Base-by-base conservation (phyloP, 2,888 invertebrate genomes). In the Listrodromus nycthemerus region DNA sequence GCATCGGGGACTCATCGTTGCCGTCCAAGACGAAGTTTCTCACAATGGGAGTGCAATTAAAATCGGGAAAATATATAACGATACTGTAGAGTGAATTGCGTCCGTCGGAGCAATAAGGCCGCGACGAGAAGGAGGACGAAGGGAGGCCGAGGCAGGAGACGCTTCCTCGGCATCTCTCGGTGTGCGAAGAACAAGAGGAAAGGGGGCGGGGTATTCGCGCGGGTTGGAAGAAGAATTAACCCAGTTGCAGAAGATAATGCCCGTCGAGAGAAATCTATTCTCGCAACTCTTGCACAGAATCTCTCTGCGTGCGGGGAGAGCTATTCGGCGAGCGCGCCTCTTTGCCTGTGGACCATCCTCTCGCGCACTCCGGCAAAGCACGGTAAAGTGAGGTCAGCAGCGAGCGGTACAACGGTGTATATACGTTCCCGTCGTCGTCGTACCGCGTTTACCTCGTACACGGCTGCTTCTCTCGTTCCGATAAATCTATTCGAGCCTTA, bases 11-110 rank as follows among this genome's bases (percentile, higher is more conserved):
- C 79, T 87, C 84, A 63, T 83, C 80, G 83, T 81, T 74, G 79
- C 37, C 75, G 63, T 75, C 37, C 55, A 67, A 82, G 66, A 70
- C 61, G 48, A 67, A 76, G 45, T 81, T 85, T 88, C 82, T 87
- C 86, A 88, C 88, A 89, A 90, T 90, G 88, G 89, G 86, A 89
- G 86, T 88, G 88, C 88, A 91, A 91, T 91, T 90, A 90, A 90
- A 90, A 84, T 86, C 74, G 86, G 87, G 89, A 90, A 90, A 90
- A 88, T 86, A 87, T 89, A 83, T 83, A 83, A 83, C 83, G 73
- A 76, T 83, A 79, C 69, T 55, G 67, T 48, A 58, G 50, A 83
- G 83, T 67, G 67, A 83, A 83, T 83, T 76, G 71, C 61, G 69
- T 50, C 52, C 52, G 71, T 73, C 80, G 52, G 8, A 41, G 74